Conservation (phyloP, 2,113 vertebrate genomes). For the Esox niger region DNA sequence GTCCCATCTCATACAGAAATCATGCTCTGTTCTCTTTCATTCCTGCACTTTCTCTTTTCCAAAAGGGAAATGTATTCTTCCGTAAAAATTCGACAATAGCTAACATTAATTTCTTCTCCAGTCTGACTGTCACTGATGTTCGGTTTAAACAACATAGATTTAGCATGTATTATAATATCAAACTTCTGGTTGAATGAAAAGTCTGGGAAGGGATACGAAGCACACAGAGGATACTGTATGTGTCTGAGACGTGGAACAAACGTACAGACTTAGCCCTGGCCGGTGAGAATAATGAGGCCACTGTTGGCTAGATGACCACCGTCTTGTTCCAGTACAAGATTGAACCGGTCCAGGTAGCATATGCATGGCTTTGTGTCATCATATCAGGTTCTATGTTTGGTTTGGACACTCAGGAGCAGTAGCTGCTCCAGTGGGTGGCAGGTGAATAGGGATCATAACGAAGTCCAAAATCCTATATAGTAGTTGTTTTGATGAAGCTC, state of each 20-base stretch:
- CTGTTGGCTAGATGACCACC: neutral
- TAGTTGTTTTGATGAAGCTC: too few relatives aligned
- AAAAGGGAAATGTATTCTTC: constrained; percentile 18
- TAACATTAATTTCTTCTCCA: constrained; percentile 25
- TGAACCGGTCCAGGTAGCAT: too few relatives aligned
- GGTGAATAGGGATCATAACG: too few relatives aligned
- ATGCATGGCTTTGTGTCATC: too few relatives aligned
- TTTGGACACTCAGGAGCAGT: too few relatives aligned
- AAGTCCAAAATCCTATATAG: too few relatives aligned
- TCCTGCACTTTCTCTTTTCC: constrained; percentile 52
- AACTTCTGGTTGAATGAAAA: constrained; percentile 37
- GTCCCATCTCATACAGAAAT: constrained; percentile 56
- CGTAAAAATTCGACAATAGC: constrained; percentile 29
- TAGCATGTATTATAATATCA: constrained; percentile 25
- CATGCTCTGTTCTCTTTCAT: constrained; percentile 57
- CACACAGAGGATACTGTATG: too few relatives aligned
- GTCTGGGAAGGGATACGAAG: constrained; percentile 24
- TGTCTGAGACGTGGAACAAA: too few relatives aligned
- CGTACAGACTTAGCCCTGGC: too few relatives aligned
- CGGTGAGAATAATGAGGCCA: neutral
- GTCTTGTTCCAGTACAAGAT: too few relatives aligned
- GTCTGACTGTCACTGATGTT: constrained; percentile 27
- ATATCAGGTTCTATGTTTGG: too few relatives aligned
- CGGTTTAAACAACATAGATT: constrained; percentile 31
- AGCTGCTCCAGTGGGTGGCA: too few relatives aligned